Conservation (phyloP, 2,113 vertebrate genomes). For the Syngnathus floridae region DNA sequence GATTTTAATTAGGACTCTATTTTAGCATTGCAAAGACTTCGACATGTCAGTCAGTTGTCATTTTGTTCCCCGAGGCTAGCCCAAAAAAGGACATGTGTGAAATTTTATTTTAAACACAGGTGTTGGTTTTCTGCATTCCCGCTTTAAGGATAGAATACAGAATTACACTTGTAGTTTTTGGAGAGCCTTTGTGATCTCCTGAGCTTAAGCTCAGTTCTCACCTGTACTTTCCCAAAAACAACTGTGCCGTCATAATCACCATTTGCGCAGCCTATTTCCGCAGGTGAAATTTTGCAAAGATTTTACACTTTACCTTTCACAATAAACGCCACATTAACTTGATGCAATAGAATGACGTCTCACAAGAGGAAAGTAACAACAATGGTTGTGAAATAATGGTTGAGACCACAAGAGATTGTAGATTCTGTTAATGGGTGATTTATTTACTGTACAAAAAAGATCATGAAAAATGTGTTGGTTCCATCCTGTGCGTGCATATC, state of each 20-base stretch:
- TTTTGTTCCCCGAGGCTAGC: neutral
- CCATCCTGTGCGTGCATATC: neutral
- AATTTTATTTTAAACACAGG: neutral
- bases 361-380: neutral
- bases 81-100: neutral
- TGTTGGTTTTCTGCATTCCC: neutral
- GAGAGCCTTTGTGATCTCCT: neutral
- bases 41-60: no score
- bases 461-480: neutral
- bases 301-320: conserved; percentile 1
- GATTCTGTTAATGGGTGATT: neutral
- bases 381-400: neutral
- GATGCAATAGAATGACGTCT: neutral
- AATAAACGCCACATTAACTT: neutral
- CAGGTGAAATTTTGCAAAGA: neutral
- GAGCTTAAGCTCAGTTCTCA: neutral
- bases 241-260: neutral
- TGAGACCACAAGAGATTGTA: neutral
- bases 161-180: neutral
- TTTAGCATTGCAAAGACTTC: neutral
- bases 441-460: neutral
- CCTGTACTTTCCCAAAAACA: neutral
- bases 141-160: neutral
- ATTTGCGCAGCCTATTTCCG: neutral
- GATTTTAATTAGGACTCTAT: neutral